These are phyloP conservation scores for Vultur gryphus DNA, from an alignment of 2,797 vertebrate species.

Conservation along the genomic window DNA sequence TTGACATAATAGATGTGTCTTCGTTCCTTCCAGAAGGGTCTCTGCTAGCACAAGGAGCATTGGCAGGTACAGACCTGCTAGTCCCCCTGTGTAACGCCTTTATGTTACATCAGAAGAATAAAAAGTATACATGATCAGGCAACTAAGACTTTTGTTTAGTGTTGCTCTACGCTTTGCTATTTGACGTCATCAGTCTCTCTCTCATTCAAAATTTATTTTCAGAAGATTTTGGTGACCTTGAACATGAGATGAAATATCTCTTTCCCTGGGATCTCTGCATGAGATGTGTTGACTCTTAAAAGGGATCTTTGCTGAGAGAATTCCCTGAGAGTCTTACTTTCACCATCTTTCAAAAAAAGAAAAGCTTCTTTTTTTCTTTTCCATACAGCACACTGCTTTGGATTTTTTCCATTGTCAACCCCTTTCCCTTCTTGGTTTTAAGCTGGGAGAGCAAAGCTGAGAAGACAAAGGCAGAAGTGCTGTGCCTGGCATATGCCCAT, in stretches of 20 bases:
- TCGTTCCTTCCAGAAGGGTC: neutral
- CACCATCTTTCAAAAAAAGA: slow-evolving; percentile 14
- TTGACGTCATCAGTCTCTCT: neutral
- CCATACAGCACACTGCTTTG: neutral
- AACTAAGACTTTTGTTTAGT: neutral
- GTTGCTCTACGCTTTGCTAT: neutral
- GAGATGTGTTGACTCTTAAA: slow-evolving; percentile 38
- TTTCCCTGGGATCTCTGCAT: slow-evolving; percentile 14
- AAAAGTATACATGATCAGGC: neutral
- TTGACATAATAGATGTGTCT: neutral
- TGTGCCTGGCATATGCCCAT: neutral
- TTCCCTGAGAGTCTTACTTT: slow-evolving; percentile 27
- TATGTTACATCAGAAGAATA: neutral
- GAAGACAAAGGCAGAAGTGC: neutral
- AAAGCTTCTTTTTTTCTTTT: neutral
- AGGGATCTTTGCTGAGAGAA: slow-evolving; percentile 15
- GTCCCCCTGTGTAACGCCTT: neutral
- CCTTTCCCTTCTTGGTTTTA: neutral
- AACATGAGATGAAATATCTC: slow-evolving; percentile 26
- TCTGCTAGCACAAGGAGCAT: neutral
- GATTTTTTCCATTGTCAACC: neutral
- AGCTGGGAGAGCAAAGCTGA: neutral
- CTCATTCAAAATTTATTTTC: slow-evolving; percentile 48
- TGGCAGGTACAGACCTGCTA: neutral
- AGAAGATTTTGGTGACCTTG: slow-evolving; percentile 53